Evolutionary conservation across 2,888 invertebrate species (phyloP).

Genomic region (Nesidiocoris tenuis): DNA sequence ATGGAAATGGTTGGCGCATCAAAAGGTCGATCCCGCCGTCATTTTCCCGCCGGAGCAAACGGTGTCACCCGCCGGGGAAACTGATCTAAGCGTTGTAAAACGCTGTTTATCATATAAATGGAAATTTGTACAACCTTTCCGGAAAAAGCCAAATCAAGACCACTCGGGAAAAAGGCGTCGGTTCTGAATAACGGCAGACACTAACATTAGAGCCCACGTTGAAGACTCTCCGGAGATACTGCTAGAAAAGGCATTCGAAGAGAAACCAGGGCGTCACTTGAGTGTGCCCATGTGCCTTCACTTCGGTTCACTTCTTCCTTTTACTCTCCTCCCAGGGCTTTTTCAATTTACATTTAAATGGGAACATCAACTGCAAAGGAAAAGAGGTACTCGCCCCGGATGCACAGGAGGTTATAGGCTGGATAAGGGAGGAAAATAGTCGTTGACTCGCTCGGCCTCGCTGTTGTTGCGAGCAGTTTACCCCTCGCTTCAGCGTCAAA

Average conservation of each 20-base stretch:
- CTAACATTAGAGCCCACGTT: neutral
- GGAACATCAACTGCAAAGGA: constrained; percentile 29
- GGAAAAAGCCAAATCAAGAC: neutral
- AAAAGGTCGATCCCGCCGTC: no score
- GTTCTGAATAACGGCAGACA: neutral
- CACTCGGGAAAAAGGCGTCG: neutral
- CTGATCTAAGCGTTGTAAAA: neutral
- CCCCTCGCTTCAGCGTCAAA: neutral
- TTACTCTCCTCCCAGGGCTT: constrained; percentile 9
- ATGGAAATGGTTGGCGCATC: no score
- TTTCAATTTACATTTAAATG: constrained; percentile 42
- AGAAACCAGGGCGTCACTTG: neutral
- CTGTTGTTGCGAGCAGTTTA: neutral
- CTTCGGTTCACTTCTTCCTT: neutral
- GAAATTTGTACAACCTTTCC: neutral
- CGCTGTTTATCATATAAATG: neutral
- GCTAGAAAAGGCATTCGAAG: neutral
- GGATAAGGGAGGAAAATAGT: neutral
- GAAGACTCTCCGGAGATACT: neutral
- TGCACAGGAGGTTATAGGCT: neutral
- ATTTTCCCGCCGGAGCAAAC: no score
- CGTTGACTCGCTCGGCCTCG: neutral
- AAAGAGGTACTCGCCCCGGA: neutral
- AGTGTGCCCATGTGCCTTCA: constrained; percentile 29
- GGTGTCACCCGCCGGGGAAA: no score